These are phyloP conservation scores for Neuroscelio doddi DNA, from an alignment of 2,888 invertebrate genomes.

Conservation along the genomic window DNA sequence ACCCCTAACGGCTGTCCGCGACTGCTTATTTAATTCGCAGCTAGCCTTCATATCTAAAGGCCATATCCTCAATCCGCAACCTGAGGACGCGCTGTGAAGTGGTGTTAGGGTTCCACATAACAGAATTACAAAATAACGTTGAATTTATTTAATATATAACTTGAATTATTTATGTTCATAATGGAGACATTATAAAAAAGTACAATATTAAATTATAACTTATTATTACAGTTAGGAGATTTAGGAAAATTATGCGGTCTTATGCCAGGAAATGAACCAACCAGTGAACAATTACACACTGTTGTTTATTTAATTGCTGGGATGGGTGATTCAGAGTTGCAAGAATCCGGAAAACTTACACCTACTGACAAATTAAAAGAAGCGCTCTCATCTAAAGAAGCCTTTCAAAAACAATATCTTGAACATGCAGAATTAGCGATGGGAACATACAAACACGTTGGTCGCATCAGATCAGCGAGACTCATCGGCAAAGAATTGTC, in stretches of 20 bases:
- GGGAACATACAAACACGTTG: constrained; percentile 97
- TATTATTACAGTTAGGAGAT: constrained; percentile 78
- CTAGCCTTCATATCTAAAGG: too few species aligned
- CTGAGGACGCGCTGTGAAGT: too few species aligned
- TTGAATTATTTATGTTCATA: too few species aligned
- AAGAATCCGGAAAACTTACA: constrained; percentile 72
- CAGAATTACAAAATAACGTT: background rate
- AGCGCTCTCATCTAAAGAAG: constrained; percentile 90
- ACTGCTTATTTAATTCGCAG: too few species aligned
- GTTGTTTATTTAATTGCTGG: constrained; percentile 94
- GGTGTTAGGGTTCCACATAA: too few species aligned
- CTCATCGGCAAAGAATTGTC: constrained; percentile 92
- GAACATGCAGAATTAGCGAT: constrained; percentile 95
- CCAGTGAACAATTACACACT: constrained; percentile 90
- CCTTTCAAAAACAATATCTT: constrained; percentile 92
- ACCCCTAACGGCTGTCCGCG: too few species aligned
- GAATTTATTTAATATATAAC: background rate
- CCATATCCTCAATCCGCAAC: too few species aligned
- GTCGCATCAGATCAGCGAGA: constrained; percentile 84
- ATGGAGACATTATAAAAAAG: too few species aligned
- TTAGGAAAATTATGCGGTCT: constrained; percentile 93
- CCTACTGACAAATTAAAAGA: constrained; percentile 91
- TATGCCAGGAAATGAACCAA: constrained; percentile 86
- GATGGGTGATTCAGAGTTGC: constrained; percentile 83
- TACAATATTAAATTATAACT: too few species aligned